These are phyloP conservation scores for Cynopterus sphinx DNA, from an alignment of 2,797 vertebrate species.

Conservation along the genomic window DNA sequence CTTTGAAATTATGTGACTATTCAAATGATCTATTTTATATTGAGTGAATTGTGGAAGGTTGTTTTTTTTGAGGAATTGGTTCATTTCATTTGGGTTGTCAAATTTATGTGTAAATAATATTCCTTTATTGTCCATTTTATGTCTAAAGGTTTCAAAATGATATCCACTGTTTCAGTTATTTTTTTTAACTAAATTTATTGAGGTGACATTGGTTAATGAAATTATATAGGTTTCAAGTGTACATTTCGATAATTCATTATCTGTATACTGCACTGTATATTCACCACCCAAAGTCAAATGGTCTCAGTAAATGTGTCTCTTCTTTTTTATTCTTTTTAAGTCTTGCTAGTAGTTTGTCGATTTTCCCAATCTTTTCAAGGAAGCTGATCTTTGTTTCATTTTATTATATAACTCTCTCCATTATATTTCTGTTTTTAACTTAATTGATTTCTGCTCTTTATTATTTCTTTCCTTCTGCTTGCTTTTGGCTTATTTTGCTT, in stretches of 20 bases:
- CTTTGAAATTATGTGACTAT: not conserved
- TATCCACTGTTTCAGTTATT: not conserved
- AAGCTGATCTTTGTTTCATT: not conserved
- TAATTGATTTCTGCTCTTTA: not conserved
- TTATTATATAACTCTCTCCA: not conserved
- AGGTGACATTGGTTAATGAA: no score
- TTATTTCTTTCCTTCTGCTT: slow-evolving; percentile 15
- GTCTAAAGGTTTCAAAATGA: not conserved
- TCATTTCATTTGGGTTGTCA: not conserved
- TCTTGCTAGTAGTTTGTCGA: not conserved
- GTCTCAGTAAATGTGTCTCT: not conserved
- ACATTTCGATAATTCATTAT: no score
- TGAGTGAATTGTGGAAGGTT: not conserved
- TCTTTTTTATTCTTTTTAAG: not conserved
- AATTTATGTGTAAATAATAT: not conserved
- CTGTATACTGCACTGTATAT: no score
- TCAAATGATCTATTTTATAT: not conserved
- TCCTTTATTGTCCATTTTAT: not conserved
- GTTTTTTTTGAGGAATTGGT: not conserved
- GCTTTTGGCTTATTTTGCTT: not conserved
- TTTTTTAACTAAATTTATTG: no score
- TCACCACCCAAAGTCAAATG: no score
- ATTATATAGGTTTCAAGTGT: no score
- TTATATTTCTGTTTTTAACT: not conserved
- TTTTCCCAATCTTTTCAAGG: not conserved